These are phyloP conservation scores for Asbolus verrucosus DNA, from an alignment of 1,140 invertebrate species.

Conservation along the genomic window DNA sequence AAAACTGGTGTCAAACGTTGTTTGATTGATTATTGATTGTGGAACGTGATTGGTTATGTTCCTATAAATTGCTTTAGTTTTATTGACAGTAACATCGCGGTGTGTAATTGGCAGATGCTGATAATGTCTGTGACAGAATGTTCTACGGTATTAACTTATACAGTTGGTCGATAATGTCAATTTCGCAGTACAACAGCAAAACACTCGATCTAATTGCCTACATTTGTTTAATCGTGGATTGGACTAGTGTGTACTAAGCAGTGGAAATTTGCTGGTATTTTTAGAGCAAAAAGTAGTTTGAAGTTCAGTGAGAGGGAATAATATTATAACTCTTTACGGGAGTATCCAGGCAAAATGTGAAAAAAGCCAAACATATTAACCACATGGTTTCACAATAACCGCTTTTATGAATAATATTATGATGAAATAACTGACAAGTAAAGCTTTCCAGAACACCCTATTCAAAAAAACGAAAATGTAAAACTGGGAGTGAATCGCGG, in stretches of 20 bases:
- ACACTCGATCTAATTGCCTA: conserved; percentile 12
- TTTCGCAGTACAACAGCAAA: conserved; percentile 5
- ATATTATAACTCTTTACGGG: background rate
- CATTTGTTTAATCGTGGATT: background rate
- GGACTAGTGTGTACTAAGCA: no score
- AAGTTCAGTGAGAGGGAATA: background rate
- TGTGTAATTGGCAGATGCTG: conserved; percentile 35
- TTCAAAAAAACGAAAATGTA: background rate
- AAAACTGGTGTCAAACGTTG: conserved; percentile 11
- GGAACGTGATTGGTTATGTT: conserved; percentile 22
- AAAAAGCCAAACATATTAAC: conserved; percentile 6
- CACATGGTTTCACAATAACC: conserved; percentile 4
- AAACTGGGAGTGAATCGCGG: background rate
- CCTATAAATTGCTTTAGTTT: conserved; percentile 35
- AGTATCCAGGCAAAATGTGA: background rate
- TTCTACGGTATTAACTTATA: conserved; percentile 20
- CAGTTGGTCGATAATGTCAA: conserved; percentile 21
- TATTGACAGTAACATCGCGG: conserved; percentile 37
- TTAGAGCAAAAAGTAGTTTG: no score
- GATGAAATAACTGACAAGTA: conserved; percentile 1
- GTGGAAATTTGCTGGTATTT: no score
- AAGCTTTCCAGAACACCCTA: background rate
- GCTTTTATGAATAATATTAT: background rate
- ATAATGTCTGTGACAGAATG: conserved; percentile 29
- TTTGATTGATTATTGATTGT: conserved; percentile 30